Evolutionary conservation across 2,888 invertebrate genomes (phyloP).

Genomic region (Gisinianus flammeolus): DNA sequence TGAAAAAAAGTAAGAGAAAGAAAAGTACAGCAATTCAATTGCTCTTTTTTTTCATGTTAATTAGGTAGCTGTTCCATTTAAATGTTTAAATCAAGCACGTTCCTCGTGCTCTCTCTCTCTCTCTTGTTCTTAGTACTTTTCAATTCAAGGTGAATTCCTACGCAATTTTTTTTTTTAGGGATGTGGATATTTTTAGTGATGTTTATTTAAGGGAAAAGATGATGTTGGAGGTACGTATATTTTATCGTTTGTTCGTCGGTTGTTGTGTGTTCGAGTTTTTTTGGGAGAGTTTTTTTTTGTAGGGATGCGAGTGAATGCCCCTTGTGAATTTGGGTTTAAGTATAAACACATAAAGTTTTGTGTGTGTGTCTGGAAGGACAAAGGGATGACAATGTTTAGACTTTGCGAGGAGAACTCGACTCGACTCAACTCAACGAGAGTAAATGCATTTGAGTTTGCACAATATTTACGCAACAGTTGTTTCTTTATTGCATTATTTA

Average conservation of each 20-base stretch:
- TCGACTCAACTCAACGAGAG: not conserved
- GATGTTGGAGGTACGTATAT: too few species aligned
- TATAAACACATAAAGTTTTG: too few species aligned
- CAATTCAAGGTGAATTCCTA: not conserved
- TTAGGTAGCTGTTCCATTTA: not conserved
- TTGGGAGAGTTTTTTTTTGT: too few species aligned
- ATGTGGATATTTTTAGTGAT: too few species aligned
- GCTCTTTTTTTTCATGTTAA: not conserved
- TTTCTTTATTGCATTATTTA: conserved; percentile 49
- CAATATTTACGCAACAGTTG: conserved; percentile 48
- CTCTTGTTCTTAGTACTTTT: not conserved
- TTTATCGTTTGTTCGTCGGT: too few species aligned
- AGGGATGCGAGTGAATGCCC: not conserved
- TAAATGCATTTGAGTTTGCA: conserved; percentile 40
- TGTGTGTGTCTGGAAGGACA: not conserved
- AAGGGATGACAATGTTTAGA: not conserved
- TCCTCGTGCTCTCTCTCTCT: too few species aligned
- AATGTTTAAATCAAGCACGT: too few species aligned
- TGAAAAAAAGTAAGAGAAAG: too few species aligned
- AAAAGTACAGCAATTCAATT: too few species aligned
- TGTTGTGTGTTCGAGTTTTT: too few species aligned
- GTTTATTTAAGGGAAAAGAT: too few species aligned
- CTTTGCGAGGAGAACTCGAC: not conserved
- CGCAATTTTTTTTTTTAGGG: not conserved
- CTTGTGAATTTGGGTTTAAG: not conserved